Evolutionary conservation across 2,113 vertebrate genomes (phyloP), one percentile per base, ranked within the genome.

Genomic region (Poecilia latipinna): DNA sequence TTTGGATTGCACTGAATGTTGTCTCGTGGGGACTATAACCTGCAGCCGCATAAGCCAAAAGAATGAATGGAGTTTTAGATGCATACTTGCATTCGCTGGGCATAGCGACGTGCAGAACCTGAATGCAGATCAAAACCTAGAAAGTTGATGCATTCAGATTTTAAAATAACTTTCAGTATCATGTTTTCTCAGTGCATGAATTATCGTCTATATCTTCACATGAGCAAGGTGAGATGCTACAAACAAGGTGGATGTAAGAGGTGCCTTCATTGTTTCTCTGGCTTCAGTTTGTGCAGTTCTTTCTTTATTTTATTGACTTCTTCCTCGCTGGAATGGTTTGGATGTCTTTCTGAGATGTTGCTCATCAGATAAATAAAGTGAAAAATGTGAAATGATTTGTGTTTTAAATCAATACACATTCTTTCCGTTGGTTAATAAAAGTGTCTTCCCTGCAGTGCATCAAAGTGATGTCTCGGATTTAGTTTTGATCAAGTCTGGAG

Each of bases 181-280:
- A 61, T 24, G 26, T 39, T 44, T 80, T 78, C 69, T 71, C 44
- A 17, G 72, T 69, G 84, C 83, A 88, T 89, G 80, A 77, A 79
- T 89, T 82, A 61, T 75, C 78, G 83, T 80, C 77, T 74, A 57
- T 78, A 83, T 85, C 68, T 79, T 26, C 79, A 83, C 73, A 70
- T 72, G 74, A 88, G 80, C 75, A 75, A 81, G 75, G 79, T 74
- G 83, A 77, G 57, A 86, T 79, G 85, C 73, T 86, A 81, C 73
- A 88, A 88, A 84, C 74, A 80, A 70, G 78, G 80, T 72, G 68
- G 37, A 29, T 65, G 57, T 42, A 44, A 65, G 48, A 82, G 63
- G 51, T 65, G 29, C 78, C 88, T 83, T 71, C 57, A 77, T 54
- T 61, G 37, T 77, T 82, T 57, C 65, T 62, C 44, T 33, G 24